These are phyloP conservation scores for Cariama cristata DNA, from an alignment of 2,113 vertebrate genomes.

Conservation along the genomic window DNA sequence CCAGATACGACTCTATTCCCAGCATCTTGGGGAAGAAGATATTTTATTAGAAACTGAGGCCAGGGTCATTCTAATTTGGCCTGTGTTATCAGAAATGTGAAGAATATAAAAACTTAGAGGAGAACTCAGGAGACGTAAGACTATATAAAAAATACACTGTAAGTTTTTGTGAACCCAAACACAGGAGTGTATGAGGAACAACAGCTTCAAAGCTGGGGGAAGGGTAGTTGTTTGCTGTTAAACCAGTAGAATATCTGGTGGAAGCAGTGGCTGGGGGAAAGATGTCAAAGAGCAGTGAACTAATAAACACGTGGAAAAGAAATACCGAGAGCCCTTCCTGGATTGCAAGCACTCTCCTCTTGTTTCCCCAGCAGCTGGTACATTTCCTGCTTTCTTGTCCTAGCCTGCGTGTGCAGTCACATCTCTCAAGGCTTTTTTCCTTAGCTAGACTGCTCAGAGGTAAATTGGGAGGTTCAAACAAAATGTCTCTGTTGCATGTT, in stretches of 20 bases:
- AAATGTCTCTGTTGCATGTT: neutral
- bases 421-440: neutral
- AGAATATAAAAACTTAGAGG: neutral
- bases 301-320: conserved; percentile 30
- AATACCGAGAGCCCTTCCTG: neutral
- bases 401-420: neutral
- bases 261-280: neutral
- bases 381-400: conserved; percentile 41
- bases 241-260: neutral
- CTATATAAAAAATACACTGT: neutral
- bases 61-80: neutral
- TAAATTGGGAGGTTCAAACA: conserved; percentile 20
- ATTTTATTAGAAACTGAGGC: conserved; percentile 9
- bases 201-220: neutral
- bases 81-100: neutral
- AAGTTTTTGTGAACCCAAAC: neutral
- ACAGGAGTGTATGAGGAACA: neutral
- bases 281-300: conserved; percentile 35
- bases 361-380: neutral
- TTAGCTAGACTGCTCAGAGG: neutral
- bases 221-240: neutral
- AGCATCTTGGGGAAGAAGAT: neutral
- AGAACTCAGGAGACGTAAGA: conserved; percentile 22
- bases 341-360: neutral
- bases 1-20: neutral